A percentile compares a stretch with the other conserved stretches of the same genome.
Conservation (phyloP, 2,113 vertebrate genomes). For the Montifringilla adamsi region DNA sequence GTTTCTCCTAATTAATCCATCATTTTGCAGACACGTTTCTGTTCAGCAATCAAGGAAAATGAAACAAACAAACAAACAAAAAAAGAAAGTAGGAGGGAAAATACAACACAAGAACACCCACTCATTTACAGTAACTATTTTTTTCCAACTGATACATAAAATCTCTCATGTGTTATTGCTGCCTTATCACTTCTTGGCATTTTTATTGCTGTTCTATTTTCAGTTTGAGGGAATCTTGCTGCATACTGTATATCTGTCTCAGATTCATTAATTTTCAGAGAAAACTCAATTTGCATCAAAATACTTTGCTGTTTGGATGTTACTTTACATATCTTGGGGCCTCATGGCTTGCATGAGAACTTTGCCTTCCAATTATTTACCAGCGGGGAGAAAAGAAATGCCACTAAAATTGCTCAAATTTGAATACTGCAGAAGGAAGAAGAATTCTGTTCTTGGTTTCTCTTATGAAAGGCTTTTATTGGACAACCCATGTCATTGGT, state of each 20-base stretch:
- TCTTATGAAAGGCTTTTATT: background rate
- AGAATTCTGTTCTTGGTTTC: background rate
- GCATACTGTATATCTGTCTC: constrained; percentile 19
- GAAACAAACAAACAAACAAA: constrained; percentile 41
- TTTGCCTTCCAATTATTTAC: constrained; percentile 16
- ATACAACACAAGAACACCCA: constrained; percentile 17
- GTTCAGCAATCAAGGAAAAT: constrained; percentile 61
- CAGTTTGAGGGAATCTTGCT: constrained; percentile 58
- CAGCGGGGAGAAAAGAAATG: background rate
- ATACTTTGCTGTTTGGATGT: background rate
- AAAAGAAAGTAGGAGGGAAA: background rate
- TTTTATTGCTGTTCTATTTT: constrained; percentile 73
- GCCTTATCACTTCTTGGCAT: constrained; percentile 62
- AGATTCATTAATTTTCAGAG: constrained; percentile 68
- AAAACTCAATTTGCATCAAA: constrained; percentile 64
- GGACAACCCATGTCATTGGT: background rate
- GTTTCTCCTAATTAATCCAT: constrained; percentile 70
- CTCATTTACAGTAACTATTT: constrained; percentile 38
- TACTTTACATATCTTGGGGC: constrained; percentile 42
- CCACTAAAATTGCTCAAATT: background rate
- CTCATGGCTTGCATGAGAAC: background rate
- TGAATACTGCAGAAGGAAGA: background rate
- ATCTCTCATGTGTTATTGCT: constrained; percentile 49
- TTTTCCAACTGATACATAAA: constrained; percentile 56
- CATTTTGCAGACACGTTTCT: constrained; percentile 38